phyloP scores from a whole-genome alignment of 2,797 vertebrate genomes.

The Rhinogobio ventralis region DNA sequence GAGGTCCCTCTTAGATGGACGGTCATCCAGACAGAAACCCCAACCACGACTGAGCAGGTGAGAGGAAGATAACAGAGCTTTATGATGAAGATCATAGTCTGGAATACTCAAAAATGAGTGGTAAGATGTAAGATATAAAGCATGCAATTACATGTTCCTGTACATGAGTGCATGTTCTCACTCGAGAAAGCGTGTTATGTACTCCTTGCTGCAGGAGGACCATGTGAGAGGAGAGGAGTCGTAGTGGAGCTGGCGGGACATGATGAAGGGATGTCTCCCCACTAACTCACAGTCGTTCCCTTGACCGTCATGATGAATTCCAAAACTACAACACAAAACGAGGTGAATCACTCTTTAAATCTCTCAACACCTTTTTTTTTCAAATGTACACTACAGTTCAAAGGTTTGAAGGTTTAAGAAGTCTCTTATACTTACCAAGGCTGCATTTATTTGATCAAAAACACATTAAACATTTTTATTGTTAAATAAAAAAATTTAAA shows the following conservation, averaged over 20 bases:
- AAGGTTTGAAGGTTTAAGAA: background rate
- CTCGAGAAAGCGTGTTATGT: conserved; percentile 97
- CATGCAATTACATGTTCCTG: conserved; percentile 23
- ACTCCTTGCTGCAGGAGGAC: conserved; percentile 96
- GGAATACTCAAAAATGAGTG: background rate
- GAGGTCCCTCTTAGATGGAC: conserved; percentile 89
- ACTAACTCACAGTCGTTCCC: conserved; percentile 93
- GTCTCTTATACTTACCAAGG: background rate
- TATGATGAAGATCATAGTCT: conserved; percentile 14
- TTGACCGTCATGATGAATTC: conserved; percentile 95
- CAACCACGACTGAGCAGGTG: conserved; percentile 85
- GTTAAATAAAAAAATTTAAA: background rate
- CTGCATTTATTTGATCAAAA: background rate
- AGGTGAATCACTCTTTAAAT: background rate
- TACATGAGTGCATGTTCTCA: conserved; percentile 74
- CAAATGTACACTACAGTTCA: background rate
- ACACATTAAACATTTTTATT: background rate
- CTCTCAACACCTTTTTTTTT: background rate
- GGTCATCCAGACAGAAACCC: conserved; percentile 96
- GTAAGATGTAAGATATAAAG: background rate
- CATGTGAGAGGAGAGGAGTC: conserved; percentile 94
- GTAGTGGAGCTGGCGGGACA: conserved; percentile 95
- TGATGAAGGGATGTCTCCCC: conserved; percentile 89
- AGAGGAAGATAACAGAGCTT: conserved; percentile 36
- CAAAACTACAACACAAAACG: conserved; percentile 81